Evolutionary conservation across 2,113 vertebrate genomes (phyloP).

Genomic region (Psittacus erithacus): DNA sequence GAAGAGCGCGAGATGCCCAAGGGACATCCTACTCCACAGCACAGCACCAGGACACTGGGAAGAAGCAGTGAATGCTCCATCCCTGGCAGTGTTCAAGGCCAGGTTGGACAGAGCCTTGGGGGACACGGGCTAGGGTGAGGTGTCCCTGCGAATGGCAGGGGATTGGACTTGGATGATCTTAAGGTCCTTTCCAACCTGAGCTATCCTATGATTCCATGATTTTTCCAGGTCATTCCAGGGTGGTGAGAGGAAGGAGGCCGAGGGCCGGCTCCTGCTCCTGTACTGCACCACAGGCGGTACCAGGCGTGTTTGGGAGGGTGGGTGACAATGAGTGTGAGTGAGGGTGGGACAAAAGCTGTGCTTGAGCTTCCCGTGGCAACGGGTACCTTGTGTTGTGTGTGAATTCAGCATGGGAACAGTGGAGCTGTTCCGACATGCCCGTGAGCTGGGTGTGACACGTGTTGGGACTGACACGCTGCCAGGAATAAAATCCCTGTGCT

Average conservation of each 20-base stretch:
- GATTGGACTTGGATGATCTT: not conserved
- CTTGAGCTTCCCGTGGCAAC: not conserved
- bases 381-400: not conserved
- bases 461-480: not conserved
- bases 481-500: not conserved
- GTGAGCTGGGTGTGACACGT: not conserved
- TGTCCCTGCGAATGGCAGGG: not conserved
- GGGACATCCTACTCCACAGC: accelerated
- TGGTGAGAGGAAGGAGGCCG: not conserved
- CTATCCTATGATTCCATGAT: not conserved
- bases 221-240: not conserved
- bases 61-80: not conserved
- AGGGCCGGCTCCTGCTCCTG: not conserved
- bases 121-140: not conserved
- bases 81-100: not conserved
- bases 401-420: accelerated
- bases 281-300: not conserved
- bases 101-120: not conserved
- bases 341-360: not conserved
- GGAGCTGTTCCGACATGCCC: accelerated
- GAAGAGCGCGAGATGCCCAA: accelerated
- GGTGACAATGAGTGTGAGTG: not conserved
- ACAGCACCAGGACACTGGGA: accelerated
- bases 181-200: not conserved
- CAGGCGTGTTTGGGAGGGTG: not conserved